Base-by-base conservation (phyloP, 2,888 invertebrate species). In the Mactromeris polynyma region DNA sequence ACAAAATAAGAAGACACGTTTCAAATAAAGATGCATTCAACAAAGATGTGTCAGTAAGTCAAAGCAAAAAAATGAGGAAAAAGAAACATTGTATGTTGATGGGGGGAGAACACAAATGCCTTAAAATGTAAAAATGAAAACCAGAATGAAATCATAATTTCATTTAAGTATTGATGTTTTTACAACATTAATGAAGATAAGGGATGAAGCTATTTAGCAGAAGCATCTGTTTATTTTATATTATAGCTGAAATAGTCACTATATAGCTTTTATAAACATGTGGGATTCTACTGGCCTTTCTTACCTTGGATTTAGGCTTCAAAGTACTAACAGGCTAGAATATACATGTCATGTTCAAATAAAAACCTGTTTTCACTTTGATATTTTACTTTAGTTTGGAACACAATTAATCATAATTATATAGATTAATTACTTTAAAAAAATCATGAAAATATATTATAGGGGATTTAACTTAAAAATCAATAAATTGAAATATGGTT, bases 241-340 rank as follows among this genome's bases (percentile, higher is more conserved):
- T 64, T 64, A 26, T 26, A 64, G 58, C 58, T 64, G 58, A 64
- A 64, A n/a, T n/a, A 33, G 31, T 73, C 36, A 17, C 73, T 73
- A 73, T 73, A 19, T 36, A 73, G 19, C 73, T 33, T 36, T 36
- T 31, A 33, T 17, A 7, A 73, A 73, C 73, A 36, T n/a, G n/a
- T n/a, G n/a, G 73, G 19, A 14, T 33, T 36, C 31, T 73, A 36
- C 4, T 33, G 36, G 2, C 33, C 73, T 14, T n/a, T 17, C 73
- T 73, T 73, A 73, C 73, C 73, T 73, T 73, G 17, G 73, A 19
- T 19, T 11, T 19, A 4, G 73, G 73, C 33, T 11, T 26, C 58
- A 73, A 73, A 19, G 73, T 17, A 11, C 17, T 73, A 73, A 19
- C 36, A 73, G 73, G 73, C 73, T 73, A 73, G 73, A 73, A 73